Evolutionary conservation across 1,140 invertebrate species (phyloP), one percentile per base, ranked within the genome.

Genomic region (Heliconius melpomene): DNA sequence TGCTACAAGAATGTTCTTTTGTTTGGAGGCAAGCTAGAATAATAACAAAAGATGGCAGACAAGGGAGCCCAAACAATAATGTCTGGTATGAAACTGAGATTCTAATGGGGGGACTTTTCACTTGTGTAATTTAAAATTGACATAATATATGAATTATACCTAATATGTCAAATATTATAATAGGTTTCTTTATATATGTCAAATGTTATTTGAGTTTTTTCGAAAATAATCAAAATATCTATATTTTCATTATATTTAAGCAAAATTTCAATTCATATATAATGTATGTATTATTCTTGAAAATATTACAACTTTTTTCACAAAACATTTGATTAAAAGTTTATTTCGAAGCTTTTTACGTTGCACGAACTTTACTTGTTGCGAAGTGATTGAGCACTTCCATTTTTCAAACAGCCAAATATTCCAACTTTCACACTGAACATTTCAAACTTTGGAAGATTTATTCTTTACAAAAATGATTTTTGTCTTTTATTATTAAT

Each of bases 11-110:
- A 86, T 87, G 87, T 87, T 85, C 91, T 93, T 90, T 93, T 93
- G 92, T 93, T 89, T 88, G 81, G 78, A 82, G 82, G 81, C 84
- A 89, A 91, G 89, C 85, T 83, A 83, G 88, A 87, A 88, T 90
- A 89, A 90, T 91, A 93, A 92, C 91, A 93, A 91, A 92, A 90
- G 90, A 82, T 86, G 78, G 82, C 83, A 90, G 87, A 89, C 87
- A 88, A 87, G 87, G 85, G 91, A 89, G 80, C 77, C 86, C 85
- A 89, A 92, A 93, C 91, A 93, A 93, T 91, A 87, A 91, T 82
- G 91, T 91, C 91, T 92, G 88, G 87, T 88, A 85, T 84, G 83
- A 85, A 90, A 90, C 84, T 79, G 83, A 86, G 79, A 77, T 77
- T 82, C 79, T 72, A 66, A 66, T 81, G 81, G 76, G 81, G 75